Base-by-base conservation (phyloP, 2,888 invertebrate genomes). In the Dromius quadrimaculatus region DNA sequence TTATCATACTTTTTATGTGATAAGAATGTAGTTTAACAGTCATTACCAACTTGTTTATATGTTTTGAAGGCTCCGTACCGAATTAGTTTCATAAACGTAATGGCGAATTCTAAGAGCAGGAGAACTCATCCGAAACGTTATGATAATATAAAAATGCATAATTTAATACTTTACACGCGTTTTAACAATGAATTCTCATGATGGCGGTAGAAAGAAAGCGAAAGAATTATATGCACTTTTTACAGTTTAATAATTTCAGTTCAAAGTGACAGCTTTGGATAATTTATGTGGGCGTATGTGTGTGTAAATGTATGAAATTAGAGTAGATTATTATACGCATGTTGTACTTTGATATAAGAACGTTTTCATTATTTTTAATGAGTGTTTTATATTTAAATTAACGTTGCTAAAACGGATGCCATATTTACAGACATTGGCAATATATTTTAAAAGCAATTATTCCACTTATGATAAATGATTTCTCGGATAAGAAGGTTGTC, bases 1-100 rank as follows among this genome's bases (percentile, higher is more conserved):
- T 65, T 64, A 34, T 20, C 50, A 65, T 65, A n/a, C 50, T 19
- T 50, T 65, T 65, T 47, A 36, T 36, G 9, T 20, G 17, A 9
- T 6, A 65, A 65, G 45, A 65, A 65, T 50, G 32, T 50, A 65
- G 50, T 65, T 65, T 36, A 50, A n/a, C 28, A 54, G 50, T 28
- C 17, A 54, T 5, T 13, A 11, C 28, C 2, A 54, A 36, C n/a
- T 1, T 36, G 11, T 41, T 13, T 15, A 41, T 41, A 15, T 5
- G 15, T 15, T 41, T 1, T 15, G 13, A 15, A 11, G 11, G 6
- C 6, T 6, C 15, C 11, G 13, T 41, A 41, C 41, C 15, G 6
- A 15, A 2, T 41, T 11, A 36, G 2, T 6, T 36, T 3, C 11
- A 11, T 34, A 34, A n/a, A 4, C 34, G 8, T 34, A n/a, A n/a